These are phyloP conservation scores for Tonatia bakeri DNA, from an alignment of 2,113 vertebrate species.

Conservation along the genomic window DNA sequence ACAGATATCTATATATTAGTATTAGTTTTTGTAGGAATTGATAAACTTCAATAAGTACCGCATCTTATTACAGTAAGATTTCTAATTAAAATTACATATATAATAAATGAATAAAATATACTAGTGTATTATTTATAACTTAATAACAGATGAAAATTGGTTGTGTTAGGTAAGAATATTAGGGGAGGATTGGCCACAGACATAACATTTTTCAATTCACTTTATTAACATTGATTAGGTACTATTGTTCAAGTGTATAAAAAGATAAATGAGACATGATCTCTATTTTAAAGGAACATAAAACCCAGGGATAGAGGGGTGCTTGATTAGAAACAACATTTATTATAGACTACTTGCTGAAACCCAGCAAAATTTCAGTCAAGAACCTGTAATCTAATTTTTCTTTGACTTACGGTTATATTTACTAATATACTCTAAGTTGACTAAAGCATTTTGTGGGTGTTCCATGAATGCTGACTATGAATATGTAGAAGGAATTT, in stretches of 20 bases:
- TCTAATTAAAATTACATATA: not conserved
- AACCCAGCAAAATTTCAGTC: not conserved
- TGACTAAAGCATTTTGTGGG: not conserved
- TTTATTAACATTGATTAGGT: not conserved
- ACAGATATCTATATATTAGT: not conserved
- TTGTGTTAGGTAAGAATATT: not conserved
- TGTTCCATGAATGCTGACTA: not conserved
- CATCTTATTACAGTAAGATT: not conserved
- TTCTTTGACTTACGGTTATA: not conserved
- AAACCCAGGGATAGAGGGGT: not conserved
- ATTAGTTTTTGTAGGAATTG: not conserved
- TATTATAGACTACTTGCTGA: not conserved
- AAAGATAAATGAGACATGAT: not conserved
- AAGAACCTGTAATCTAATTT: not conserved
- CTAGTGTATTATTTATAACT: not conserved
- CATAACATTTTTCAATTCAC: not conserved
- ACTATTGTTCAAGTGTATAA: not conserved
- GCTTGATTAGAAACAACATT: not conserved
- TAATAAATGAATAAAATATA: not conserved
- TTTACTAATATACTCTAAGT: not conserved
- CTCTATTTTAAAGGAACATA: not conserved
- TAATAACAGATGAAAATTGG: not conserved
- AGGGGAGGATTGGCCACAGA: not conserved
- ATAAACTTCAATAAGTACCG: not conserved
- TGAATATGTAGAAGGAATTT: not conserved